Percentiles rank a stretch among this genome's conserved stretches.
phyloP scores from a whole-genome alignment of 2,888 invertebrate genomes.

The Lordiphosa fenestrarum region DNA sequence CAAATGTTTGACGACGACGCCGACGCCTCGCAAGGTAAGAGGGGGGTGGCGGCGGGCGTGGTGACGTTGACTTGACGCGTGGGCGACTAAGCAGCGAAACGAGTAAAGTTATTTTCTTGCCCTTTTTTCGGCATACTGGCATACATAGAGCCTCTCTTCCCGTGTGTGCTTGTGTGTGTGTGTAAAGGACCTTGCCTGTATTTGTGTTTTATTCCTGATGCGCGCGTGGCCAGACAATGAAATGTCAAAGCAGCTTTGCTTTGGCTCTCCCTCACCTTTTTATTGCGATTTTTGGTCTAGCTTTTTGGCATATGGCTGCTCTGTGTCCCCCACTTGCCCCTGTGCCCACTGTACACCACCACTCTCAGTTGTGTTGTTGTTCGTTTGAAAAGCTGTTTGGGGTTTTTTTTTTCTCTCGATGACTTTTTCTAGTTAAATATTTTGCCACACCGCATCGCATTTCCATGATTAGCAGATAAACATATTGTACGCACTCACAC shows the following conservation, averaged over 20 bases:
- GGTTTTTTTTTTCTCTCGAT: constrained; percentile 16
- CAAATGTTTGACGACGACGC: constrained; percentile 65
- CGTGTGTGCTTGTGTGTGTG: constrained; percentile 9
- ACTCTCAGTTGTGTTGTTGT: constrained; percentile 9
- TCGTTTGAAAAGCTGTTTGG: constrained; percentile 30
- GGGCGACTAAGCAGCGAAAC: constrained; percentile 33
- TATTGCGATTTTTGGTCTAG: constrained; percentile 28
- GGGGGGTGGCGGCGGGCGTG: constrained; percentile 8
- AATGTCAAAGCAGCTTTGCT: constrained; percentile 46
- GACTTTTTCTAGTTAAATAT: constrained; percentile 31
- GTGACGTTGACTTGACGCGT: constrained; percentile 39
- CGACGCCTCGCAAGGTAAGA: too few relatives aligned
- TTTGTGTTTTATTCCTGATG: constrained; percentile 17
- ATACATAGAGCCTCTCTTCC: constrained; percentile 40
- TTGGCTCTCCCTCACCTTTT: not conserved
- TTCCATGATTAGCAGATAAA: constrained; percentile 41
- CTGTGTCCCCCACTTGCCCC: not conserved
- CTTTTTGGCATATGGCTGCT: constrained; percentile 40
- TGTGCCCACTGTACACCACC: not conserved
- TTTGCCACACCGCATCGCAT: constrained; percentile 35
- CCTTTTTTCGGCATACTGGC: constrained; percentile 59
- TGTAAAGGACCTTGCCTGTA: constrained; percentile 12
- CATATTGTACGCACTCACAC: constrained; percentile 20
- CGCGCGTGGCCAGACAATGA: constrained; percentile 44
- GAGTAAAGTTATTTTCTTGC: constrained; percentile 50